These are phyloP conservation scores for Hypotaenidia philippensis DNA, from an alignment of 2,797 vertebrate species.

Conservation along the genomic window DNA sequence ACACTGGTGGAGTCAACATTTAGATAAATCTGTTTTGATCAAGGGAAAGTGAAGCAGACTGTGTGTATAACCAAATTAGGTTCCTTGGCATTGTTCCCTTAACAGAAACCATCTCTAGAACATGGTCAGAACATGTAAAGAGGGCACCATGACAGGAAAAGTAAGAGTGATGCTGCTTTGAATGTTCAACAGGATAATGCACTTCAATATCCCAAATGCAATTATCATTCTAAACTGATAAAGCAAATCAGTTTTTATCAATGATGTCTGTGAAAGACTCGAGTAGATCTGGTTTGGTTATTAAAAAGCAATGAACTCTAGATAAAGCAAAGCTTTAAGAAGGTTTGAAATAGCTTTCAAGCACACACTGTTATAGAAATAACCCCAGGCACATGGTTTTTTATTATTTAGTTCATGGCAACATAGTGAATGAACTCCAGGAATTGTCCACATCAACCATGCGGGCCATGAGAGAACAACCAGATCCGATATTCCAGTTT, in stretches of 20 bases:
- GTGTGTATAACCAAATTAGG: not conserved
- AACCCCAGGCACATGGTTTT: not conserved
- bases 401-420: not conserved
- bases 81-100: not conserved
- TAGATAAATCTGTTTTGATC: not conserved
- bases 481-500: not conserved
- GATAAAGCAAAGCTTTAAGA: not conserved
- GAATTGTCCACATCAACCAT: not conserved
- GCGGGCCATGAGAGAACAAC: not conserved
- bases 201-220: not conserved
- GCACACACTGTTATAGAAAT: not conserved
- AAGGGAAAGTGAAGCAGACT: not conserved
- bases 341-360: not conserved
- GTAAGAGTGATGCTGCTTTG: not conserved
- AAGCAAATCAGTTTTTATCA: not conserved
- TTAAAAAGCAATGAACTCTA: not conserved
- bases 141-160: not conserved
- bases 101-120: not conserved
- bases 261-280: not conserved
- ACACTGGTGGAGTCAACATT: not conserved
- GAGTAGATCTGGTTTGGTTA: not conserved
- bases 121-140: not conserved
- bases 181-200: not conserved
- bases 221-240: not conserved
- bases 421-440: not conserved